A percentile compares a stretch with the other conserved stretches of the same genome.
These are phyloP conservation scores for Apodemia hepburni DNA, from an alignment of 2,888 invertebrate genomes.

Conservation along the genomic window DNA sequence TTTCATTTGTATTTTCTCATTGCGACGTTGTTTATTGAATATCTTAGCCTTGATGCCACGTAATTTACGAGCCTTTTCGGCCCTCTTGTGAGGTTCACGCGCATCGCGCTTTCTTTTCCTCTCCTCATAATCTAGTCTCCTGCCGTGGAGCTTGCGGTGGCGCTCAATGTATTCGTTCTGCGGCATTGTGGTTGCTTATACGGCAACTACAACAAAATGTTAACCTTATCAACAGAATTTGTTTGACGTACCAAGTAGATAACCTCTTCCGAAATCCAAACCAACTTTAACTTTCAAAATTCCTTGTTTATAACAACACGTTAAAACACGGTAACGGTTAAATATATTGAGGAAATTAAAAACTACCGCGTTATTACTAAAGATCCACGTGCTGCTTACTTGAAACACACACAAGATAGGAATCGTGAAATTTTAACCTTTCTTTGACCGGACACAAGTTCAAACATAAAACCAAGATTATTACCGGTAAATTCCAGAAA, in stretches of 20 bases:
- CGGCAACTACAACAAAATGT: conserved; percentile 78
- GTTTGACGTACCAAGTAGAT: conserved; percentile 19
- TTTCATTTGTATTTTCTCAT: conserved; percentile 99
- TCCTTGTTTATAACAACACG: not conserved
- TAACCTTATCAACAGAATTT: conserved; percentile 40
- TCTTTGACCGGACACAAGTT: not conserved
- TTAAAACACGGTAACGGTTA: no score
- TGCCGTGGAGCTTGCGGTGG: conserved; percentile 97
- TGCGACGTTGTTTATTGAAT: conserved; percentile 96
- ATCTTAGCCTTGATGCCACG: conserved; percentile 98
- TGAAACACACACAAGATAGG: not conserved
- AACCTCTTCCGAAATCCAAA: conserved; percentile 23
- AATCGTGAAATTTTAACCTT: not conserved
- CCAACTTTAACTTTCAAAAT: not conserved
- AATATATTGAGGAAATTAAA: not conserved
- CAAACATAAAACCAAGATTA: not conserved
- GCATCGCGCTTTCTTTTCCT: conserved; percentile 97
- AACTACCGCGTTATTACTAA: not conserved
- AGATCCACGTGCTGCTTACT: not conserved
- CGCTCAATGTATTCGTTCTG: conserved; percentile 99
- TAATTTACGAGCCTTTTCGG: conserved; percentile 94
- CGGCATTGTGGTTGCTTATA: conserved; percentile 88
- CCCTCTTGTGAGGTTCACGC: conserved; percentile 94
- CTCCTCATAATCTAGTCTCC: conserved; percentile 98
- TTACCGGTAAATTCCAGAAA: not conserved